These are phyloP conservation scores for Zaprionus lachaisei DNA, from an alignment of 1,140 invertebrate species.

Conservation along the genomic window DNA sequence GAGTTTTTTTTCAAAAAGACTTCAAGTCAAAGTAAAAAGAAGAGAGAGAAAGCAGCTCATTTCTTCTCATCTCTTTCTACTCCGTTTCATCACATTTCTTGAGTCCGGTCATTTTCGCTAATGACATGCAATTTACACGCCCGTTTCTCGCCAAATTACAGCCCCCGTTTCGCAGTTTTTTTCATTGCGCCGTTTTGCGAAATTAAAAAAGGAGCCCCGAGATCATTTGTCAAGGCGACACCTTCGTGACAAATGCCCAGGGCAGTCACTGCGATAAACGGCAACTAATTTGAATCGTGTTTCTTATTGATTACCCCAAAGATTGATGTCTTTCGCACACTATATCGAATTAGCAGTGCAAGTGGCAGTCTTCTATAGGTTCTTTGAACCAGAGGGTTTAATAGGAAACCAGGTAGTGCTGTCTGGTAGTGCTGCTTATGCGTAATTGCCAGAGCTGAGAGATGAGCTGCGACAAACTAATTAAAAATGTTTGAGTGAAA, in stretches of 20 bases:
- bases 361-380: slow-evolving; percentile 34
- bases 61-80: neutral
- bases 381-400: slow-evolving; percentile 53
- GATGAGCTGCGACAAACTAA: slow-evolving; percentile 54
- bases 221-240: slow-evolving; percentile 71
- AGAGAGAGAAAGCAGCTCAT: neutral
- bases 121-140: slow-evolving; percentile 66
- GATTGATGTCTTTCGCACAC: slow-evolving; percentile 61
- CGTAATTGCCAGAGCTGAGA: slow-evolving; percentile 37
- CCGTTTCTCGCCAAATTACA: slow-evolving; percentile 41
- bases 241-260: slow-evolving; percentile 50
- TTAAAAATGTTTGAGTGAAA: slow-evolving; percentile 49
- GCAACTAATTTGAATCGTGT: slow-evolving; percentile 56
- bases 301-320: slow-evolving; percentile 45
- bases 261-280: slow-evolving; percentile 7
- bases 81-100: neutral
- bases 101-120: slow-evolving; percentile 52
- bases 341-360: slow-evolving; percentile 32
- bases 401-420: slow-evolving; percentile 39
- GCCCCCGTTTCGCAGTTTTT: slow-evolving; percentile 34
- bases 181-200: slow-evolving; percentile 34
- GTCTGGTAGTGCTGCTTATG: slow-evolving; percentile 22
- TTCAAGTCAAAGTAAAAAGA: neutral
- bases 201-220: slow-evolving; percentile 50
- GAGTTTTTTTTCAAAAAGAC: slow-evolving; percentile 3